Evolutionary conservation across 35 echinoderm and acorn worm species (phyloP), one percentile per base, ranked within the genome.

Genomic region (Patiria miniata): DNA sequence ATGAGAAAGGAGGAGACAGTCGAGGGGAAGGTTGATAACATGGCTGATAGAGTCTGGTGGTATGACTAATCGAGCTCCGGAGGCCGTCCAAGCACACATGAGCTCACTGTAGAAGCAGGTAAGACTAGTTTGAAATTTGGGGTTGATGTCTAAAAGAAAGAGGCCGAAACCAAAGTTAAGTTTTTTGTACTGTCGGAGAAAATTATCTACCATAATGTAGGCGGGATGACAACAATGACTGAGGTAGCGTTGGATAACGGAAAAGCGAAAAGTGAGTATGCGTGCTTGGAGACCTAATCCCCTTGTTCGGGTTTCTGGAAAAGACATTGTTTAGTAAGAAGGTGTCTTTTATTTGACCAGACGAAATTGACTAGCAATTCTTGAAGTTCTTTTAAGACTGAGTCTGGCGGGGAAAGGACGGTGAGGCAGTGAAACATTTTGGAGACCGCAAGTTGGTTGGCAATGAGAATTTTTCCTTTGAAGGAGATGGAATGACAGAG

Each of bases 381-480:
- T 47, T 47, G 42, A 12, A 47, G 42, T 47, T 47, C 42, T 6
- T 47, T 12, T 47, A 47, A 6, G 42, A 55, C 6, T 55, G 4
- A 3, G 26, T 37, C 22, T 1, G 81, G 81, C 1, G 57, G 58
- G 18, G 83, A 73, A 5, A 86, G 33, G 5, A 37, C 37, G 1
- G 83, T 39, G 2, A 86, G 19, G 22, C 0, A 39, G 21, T 86
- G 83, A 39, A 77, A 77, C 16, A 73, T 0, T 86, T 86, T 86
- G 34, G 83, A 86, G 16, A 57, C 83, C 18, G 83, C 57, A 23
- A 86, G 38, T 37, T 86, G 85, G 68, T 87, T 87, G 38, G 81
- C 58, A 17, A 61, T 19, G 58, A 61, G 58, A 61, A 61, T 30
- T 61, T 61, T 61, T 22, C 58, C 58, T 61, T 61, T 61, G 58